Percentiles rank a stretch among this genome's conserved stretches.
phyloP scores from a whole-genome alignment of 2,113 vertebrate genomes.

The Zosterops borbonicus region DNA sequence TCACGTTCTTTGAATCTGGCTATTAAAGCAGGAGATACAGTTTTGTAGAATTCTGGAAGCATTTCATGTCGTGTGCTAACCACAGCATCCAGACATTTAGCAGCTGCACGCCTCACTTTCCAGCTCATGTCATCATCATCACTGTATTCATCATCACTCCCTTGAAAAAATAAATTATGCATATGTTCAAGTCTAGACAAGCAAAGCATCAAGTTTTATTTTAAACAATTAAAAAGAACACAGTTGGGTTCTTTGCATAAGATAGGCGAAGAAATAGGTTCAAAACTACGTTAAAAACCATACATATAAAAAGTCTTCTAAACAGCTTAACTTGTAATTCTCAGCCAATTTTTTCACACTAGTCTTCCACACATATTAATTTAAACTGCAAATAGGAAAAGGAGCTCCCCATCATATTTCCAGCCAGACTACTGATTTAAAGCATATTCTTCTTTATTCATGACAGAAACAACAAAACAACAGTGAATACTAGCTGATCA shows the following conservation, averaged over 20 bases:
- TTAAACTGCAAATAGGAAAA: neutral
- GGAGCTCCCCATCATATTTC: neutral
- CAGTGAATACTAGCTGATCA: neutral
- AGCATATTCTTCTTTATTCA: neutral
- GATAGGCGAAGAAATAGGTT: neutral
- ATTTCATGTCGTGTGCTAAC: constrained; percentile 98
- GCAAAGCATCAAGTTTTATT: neutral
- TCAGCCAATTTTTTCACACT: neutral
- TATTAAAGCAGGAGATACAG: constrained; percentile 94
- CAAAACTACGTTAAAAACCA: neutral
- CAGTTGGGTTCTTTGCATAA: neutral
- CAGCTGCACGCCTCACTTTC: constrained; percentile 96
- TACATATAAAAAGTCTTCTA: neutral
- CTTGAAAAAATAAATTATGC: constrained; percentile 71
- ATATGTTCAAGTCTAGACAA: constrained; percentile 32
- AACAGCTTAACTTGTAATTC: neutral
- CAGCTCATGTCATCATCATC: constrained; percentile 99
- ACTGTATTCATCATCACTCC: constrained; percentile 97
- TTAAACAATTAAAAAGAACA: neutral
- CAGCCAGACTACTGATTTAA: neutral
- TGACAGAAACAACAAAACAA: neutral
- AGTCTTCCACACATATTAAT: neutral
- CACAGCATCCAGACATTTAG: constrained; percentile 95
- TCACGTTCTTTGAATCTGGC: constrained; percentile 97
- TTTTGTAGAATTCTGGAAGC: constrained; percentile 97